Conservation (phyloP, 2,888 invertebrate genomes). For the Lepidocyrtinus sp. region DNA sequence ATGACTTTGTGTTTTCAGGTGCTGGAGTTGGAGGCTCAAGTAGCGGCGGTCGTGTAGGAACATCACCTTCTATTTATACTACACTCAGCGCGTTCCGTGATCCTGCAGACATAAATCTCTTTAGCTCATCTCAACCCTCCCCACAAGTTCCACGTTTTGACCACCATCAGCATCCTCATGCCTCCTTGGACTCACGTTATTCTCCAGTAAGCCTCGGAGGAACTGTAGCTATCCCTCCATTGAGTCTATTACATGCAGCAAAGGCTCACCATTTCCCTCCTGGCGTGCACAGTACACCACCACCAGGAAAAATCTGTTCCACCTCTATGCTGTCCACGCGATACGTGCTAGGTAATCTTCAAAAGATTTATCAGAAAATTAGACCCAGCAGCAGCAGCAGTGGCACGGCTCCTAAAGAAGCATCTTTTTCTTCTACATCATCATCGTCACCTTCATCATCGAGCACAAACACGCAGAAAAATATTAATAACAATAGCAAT, state of each 20-base stretch:
- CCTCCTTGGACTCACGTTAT: constrained; percentile 47
- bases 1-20: no score
- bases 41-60: constrained; percentile 61
- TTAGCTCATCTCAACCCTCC: constrained; percentile 67
- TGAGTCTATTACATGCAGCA: constrained; percentile 43
- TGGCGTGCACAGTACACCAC: constrained; percentile 39
- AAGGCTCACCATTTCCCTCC: constrained; percentile 58
- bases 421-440: constrained; percentile 3
- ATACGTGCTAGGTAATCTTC: constrained; percentile 68
- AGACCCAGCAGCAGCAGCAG: constrained; percentile 52
- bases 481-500: constrained; percentile 52
- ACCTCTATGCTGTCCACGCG: constrained; percentile 64
- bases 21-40: constrained; percentile 11
- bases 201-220: constrained; percentile 35
- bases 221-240: constrained; percentile 42
- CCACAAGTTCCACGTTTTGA: constrained; percentile 63
- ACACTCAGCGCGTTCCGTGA: constrained; percentile 70
- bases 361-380: constrained; percentile 69
- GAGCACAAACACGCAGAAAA: constrained; percentile 55
- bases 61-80: constrained; percentile 70
- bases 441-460: constrained; percentile 11
- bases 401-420: no score
- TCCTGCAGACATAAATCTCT: constrained; percentile 70
- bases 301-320: constrained; percentile 47
- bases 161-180: constrained; percentile 50